phyloP scores from a whole-genome alignment of 2,113 vertebrate species.

The Hippolais icterina region DNA sequence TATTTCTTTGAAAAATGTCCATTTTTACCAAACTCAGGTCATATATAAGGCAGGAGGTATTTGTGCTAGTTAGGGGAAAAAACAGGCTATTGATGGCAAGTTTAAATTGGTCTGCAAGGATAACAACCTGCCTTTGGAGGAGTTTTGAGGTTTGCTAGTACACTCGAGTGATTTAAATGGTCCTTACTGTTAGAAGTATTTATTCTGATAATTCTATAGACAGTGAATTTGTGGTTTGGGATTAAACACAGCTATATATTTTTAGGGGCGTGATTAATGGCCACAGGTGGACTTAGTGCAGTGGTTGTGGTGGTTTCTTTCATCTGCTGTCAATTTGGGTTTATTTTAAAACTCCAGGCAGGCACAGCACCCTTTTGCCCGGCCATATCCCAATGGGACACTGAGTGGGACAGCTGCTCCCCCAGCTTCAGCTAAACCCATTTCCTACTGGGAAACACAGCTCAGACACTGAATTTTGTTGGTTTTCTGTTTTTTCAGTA shows the following conservation, averaged over 20 bases:
- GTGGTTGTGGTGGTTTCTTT: neutral
- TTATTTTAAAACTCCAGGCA: conserved; percentile 14
- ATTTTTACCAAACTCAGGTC: neutral
- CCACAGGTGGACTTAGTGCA: conserved; percentile 42
- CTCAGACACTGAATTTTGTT: neutral
- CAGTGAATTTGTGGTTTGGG: conserved; percentile 12
- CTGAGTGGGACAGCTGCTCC: neutral
- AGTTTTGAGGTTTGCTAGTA: neutral
- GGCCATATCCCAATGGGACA: fast-evolving
- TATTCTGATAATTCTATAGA: neutral
- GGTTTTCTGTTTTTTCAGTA: neutral
- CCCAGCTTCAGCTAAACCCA: neutral
- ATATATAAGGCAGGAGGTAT: neutral
- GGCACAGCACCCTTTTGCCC: neutral
- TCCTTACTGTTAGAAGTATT: neutral
- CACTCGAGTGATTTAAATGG: neutral
- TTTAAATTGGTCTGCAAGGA: neutral
- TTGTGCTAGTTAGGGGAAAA: neutral
- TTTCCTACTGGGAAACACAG: neutral
- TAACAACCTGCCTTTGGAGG: neutral
- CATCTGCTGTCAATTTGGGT: neutral
- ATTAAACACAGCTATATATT: conserved; percentile 38
- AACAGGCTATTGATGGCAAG: neutral
- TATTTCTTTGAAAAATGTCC: conserved; percentile 3
- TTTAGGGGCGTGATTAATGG: conserved; percentile 43